Base-by-base conservation (phyloP, 2,113 vertebrate genomes). In the Hyaena hyaena region DNA sequence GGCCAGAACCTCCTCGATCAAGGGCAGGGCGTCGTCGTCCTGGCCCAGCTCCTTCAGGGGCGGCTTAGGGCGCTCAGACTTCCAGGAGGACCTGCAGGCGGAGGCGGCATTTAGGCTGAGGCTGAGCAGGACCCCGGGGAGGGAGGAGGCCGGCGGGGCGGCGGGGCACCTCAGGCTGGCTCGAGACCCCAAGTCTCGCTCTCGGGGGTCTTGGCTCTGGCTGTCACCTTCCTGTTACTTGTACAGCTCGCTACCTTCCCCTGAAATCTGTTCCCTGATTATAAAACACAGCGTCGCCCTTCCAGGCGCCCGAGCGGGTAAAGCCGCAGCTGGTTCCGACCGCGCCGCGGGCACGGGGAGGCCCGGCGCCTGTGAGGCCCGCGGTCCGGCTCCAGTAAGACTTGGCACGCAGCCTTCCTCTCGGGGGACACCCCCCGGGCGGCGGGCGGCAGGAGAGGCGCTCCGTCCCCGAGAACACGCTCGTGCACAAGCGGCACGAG, bases 61-160 rank as follows among this genome's bases (percentile, higher is more conserved):
- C 0, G 98, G 95, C 98, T 99, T 99, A 7, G 99, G 99, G 43
- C 99, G 99, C 53, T 99, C 99, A 0, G 99, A 99, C 97, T 99
- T 99, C 99, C 99, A 99, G 65, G 99, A 99, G 0, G 99, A 99
- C 39, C 99, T 99, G 88, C 31, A 71, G 91, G 69, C 71, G 45
- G 85, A 95, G 6, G 43, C 4, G 35, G 33, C 5, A 14, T 66
- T 92, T 17, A 96, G 86, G 45, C 39, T 16, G 31, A 92, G 74
- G 45, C 15, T 19, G 23, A 87, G 24, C 2, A 93, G 88, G 19
- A 33, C 19, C 48, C 48, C 31, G 33, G n/a, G 53, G 77, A 43
- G 77, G 7, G 87, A 48, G 77, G 14, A 21, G 69, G 68, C 68
- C 7, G 14, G 55, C 7, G 21, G 71, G 35, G 21, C 43, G 28